These are phyloP conservation scores for Neodiprion lecontei DNA, from an alignment of 1,140 invertebrate species.

Conservation along the genomic window DNA sequence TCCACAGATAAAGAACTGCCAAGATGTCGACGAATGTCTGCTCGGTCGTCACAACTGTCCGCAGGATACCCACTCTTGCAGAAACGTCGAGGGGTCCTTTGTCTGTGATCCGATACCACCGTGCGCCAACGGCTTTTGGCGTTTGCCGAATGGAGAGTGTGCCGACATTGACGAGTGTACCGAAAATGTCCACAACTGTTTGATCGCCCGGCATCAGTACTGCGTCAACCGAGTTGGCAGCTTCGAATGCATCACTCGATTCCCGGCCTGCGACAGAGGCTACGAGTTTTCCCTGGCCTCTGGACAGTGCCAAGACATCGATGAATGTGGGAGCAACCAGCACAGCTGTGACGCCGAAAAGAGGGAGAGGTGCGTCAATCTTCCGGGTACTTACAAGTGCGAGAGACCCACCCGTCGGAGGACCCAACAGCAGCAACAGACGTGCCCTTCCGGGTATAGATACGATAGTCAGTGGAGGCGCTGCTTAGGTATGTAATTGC, in stretches of 20 bases:
- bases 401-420: slow-evolving; percentile 48
- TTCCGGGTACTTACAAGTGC: slow-evolving; percentile 67
- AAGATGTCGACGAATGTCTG: slow-evolving; percentile 88
- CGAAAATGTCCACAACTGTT: slow-evolving; percentile 46
- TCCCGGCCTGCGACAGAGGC: slow-evolving; percentile 47
- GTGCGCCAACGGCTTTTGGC: slow-evolving; percentile 42
- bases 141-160: slow-evolving; percentile 55
- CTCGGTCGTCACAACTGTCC: slow-evolving; percentile 49
- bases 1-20: slow-evolving; percentile 72
- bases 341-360: slow-evolving; percentile 54
- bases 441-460: slow-evolving; percentile 83
- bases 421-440: slow-evolving; percentile 51
- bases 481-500: slow-evolving; percentile 70
- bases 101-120: slow-evolving; percentile 36
- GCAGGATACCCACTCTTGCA: slow-evolving; percentile 40
- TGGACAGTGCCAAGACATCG: slow-evolving; percentile 66
- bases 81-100: slow-evolving; percentile 50
- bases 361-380: slow-evolving; percentile 64
- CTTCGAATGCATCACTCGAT: slow-evolving; percentile 57
- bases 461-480: slow-evolving; percentile 71
- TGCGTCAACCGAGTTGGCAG: slow-evolving; percentile 65
- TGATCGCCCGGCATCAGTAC: slow-evolving; percentile 47
- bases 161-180: slow-evolving; percentile 64
- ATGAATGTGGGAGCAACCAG: slow-evolving; percentile 66
- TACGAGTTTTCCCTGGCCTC: slow-evolving; percentile 47